Evolutionary conservation across 2,797 vertebrate species (phyloP), one percentile per base, ranked within the genome.

Genomic region (Decapterus maruadsi): DNA sequence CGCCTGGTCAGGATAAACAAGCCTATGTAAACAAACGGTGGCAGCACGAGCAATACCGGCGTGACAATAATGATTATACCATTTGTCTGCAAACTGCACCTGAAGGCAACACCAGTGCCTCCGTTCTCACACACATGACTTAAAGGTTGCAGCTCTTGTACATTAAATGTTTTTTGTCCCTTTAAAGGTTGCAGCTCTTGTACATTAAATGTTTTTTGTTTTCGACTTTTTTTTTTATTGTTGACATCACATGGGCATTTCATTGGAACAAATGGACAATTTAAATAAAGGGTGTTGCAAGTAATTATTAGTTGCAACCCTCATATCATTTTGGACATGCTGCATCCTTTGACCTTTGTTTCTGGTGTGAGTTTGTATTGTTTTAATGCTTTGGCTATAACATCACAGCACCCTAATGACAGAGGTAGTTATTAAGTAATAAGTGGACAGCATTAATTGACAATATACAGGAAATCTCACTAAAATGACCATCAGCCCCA

Each of bases 381-480:
- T 42, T 34, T 51, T 26, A 51, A 9, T 10, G 0, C n/a, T 36
- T 71, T 36, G n/a, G 48, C 58, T 62, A 17, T 29, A 16, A 17
- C 29, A 50, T 53, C 22, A 20, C 11, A 22, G 22, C 54, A 43
- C 50, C 54, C 43, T 20, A 43, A 45, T 55, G 26, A 50, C 36
- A 36, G 31, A 62, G 22, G 59, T 19, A 53, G 67, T 55, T 7
- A 59, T 67, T 46, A 22, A 34, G 19, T 36, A 64, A 64, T 75
- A 22, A 75, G 22, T 10, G 17, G 10, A 3, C 8, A 14, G 22
- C 8, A 34, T 36, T 46, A 29, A 51, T 7, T 10, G 6, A 50
- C 19, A n/a, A n/a, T n/a, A n/a, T n/a, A n/a, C n/a, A n/a, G 19
- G 17, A 38, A 64, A 58, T 34, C 8, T 13, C n/a, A 22, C 8